Percentiles rank a stretch among this genome's conserved stretches.
These are phyloP conservation scores for Coregonus ussuriensis DNA, from an alignment of 2,797 vertebrate species.

Conservation along the genomic window DNA sequence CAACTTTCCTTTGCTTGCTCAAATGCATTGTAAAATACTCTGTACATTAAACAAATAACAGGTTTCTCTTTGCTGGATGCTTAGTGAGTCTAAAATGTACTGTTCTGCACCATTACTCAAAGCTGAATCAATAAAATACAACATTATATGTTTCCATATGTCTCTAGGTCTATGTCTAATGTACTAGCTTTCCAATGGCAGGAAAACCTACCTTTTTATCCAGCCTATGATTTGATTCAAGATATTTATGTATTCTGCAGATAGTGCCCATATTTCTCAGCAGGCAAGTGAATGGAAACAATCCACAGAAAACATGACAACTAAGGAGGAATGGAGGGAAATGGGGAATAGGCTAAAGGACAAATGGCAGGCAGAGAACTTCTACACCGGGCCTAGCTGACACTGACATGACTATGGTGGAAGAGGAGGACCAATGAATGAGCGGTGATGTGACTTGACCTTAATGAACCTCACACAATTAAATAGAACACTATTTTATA, in stretches of 20 bases:
- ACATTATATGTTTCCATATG: slow-evolving; percentile 37
- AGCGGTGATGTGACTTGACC: slow-evolving; percentile 19
- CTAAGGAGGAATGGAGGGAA: slow-evolving; percentile 19
- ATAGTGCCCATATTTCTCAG: slow-evolving; percentile 28
- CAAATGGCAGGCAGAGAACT: not conserved
- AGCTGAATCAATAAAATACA: slow-evolving; percentile 44
- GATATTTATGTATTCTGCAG: slow-evolving; percentile 60
- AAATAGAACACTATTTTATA: not conserved
- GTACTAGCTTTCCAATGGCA: slow-evolving; percentile 30
- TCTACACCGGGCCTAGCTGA: slow-evolving; percentile 12
- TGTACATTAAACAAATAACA: slow-evolving; percentile 42
- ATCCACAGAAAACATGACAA: slow-evolving; percentile 43
- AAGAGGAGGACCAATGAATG: slow-evolving; percentile 9
- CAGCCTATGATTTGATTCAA: not conserved
- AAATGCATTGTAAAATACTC: not conserved
- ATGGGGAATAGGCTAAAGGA: not conserved
- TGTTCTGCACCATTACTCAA: slow-evolving; percentile 31
- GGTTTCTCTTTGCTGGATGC: slow-evolving; percentile 55
- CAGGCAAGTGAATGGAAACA: slow-evolving; percentile 36
- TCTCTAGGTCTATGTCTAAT: slow-evolving; percentile 50
- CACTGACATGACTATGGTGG: slow-evolving; percentile 13
- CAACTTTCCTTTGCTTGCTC: not conserved
- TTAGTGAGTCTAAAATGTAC: slow-evolving; percentile 47
- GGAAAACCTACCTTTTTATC: not conserved
- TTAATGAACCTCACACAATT: not conserved